phyloP scores from a whole-genome alignment of 2,113 vertebrate genomes.

The Indicator maculatus region DNA sequence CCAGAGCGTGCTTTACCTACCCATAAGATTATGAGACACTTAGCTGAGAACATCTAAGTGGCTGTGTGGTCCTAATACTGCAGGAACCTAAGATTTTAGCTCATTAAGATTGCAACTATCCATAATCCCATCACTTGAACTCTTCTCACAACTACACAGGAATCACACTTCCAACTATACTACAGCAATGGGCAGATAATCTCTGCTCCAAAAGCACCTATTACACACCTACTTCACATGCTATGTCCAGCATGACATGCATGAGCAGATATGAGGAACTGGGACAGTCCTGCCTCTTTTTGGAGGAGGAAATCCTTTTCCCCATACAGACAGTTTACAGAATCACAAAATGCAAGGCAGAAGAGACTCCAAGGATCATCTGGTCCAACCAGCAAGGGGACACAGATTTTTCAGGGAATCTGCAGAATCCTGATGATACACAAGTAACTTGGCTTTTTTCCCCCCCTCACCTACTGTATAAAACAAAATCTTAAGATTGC shows the following conservation, averaged over 20 bases:
- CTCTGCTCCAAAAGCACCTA: not conserved
- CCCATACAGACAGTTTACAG: not conserved
- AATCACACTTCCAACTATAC: not conserved
- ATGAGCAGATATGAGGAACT: not conserved
- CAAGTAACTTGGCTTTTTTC: not conserved
- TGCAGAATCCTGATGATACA: not conserved
- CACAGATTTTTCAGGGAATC: not conserved
- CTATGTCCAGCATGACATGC: not conserved
- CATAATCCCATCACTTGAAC: not conserved
- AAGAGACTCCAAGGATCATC: too few relatives aligned
- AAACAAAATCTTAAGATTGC: not conserved
- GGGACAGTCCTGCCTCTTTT: not conserved
- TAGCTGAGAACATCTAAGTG: not conserved
- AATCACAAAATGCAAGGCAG: too few relatives aligned
- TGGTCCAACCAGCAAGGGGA: too few relatives aligned
- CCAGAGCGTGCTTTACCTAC: not conserved
- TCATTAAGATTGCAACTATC: too few relatives aligned
- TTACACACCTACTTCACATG: not conserved
- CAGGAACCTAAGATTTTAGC: not conserved
- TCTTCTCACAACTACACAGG: not conserved
- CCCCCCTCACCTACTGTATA: too few relatives aligned
- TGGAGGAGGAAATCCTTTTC: not conserved
- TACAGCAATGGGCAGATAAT: not conserved
- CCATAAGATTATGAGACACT: not conserved
- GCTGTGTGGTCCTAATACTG: not conserved